Evolutionary conservation across 2,113 vertebrate species (phyloP).

Genomic region (Stigmatopora argus): DNA sequence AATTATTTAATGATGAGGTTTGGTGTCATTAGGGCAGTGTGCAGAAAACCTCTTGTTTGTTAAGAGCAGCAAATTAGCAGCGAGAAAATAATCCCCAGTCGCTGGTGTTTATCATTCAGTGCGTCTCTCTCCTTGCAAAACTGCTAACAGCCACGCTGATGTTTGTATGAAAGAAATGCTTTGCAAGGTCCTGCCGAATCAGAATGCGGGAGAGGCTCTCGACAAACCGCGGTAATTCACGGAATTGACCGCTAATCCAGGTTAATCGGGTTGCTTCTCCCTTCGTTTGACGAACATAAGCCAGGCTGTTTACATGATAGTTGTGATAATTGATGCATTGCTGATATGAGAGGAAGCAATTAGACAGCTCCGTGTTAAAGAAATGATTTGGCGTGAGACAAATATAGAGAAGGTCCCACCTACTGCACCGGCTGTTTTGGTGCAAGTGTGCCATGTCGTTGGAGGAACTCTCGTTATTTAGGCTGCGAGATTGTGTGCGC

Average conservation of each 20-base stretch:
- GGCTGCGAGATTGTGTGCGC: constrained; percentile 41
- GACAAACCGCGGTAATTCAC: constrained; percentile 12
- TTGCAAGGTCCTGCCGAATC: background rate
- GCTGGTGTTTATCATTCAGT: background rate
- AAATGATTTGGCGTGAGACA: background rate
- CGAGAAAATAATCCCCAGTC: background rate
- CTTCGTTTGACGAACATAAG: constrained; percentile 38
- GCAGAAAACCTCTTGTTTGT: background rate
- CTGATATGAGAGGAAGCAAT: constrained; percentile 23
- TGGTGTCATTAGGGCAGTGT: background rate
- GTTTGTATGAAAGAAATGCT: background rate
- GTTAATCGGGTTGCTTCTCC: constrained; percentile 38
- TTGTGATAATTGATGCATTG: constrained; percentile 36
- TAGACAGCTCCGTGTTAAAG: constrained; percentile 25
- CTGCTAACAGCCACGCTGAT: background rate
- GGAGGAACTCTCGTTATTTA: constrained; percentile 48
- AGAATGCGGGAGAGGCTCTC: constrained; percentile 7
- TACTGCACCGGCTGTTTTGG: too few species aligned
- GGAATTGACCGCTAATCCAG: constrained; percentile 29
- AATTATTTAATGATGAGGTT: constrained; percentile 5
- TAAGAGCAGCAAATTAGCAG: constrained; percentile 7
- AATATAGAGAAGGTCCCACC: constrained; percentile 22
- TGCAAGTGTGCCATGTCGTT: constrained; percentile 34
- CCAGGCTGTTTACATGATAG: constrained; percentile 26
- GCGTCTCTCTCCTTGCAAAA: background rate